A percentile compares a stretch with the other conserved stretches of the same genome.
These are phyloP conservation scores for Metellina segmentata DNA, from an alignment of 2,888 invertebrate species.

Conservation along the genomic window DNA sequence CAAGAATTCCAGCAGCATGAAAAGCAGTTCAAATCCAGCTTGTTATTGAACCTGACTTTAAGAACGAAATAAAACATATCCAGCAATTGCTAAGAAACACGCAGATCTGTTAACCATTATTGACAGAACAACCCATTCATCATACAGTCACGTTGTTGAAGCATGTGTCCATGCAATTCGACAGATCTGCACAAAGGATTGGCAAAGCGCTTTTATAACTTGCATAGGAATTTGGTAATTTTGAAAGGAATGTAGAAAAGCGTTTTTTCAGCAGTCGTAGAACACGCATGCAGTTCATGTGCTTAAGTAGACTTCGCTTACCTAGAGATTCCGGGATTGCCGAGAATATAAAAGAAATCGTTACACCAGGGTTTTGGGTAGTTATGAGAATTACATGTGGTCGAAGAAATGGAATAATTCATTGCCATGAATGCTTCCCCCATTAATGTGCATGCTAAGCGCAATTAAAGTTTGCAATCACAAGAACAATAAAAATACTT, in stretches of 20 bases:
- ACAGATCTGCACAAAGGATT: background rate
- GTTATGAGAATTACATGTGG: too few species aligned
- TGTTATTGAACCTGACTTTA: background rate
- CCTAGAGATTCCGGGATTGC: background rate
- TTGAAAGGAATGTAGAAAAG: background rate
- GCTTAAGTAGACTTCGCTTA: background rate
- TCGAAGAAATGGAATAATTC: too few species aligned
- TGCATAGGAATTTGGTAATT: background rate
- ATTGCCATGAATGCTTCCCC: too few species aligned
- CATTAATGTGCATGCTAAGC: too few species aligned
- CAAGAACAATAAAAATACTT: too few species aligned
- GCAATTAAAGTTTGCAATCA: too few species aligned
- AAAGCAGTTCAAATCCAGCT: background rate
- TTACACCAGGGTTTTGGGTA: too few species aligned
- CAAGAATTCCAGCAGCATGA: background rate
- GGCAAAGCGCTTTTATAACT: background rate
- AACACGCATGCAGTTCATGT: background rate
- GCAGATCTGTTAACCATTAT: background rate
- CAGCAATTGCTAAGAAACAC: background rate
- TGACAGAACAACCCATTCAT: background rate
- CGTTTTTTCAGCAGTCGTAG: background rate
- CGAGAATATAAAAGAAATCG: background rate
- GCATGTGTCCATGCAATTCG: background rate
- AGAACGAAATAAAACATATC: background rate
- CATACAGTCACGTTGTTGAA: background rate